Percentiles rank a stretch among this genome's conserved stretches.
phyloP scores from a whole-genome alignment of 1,140 invertebrate species.

The Vanessa atalanta region DNA sequence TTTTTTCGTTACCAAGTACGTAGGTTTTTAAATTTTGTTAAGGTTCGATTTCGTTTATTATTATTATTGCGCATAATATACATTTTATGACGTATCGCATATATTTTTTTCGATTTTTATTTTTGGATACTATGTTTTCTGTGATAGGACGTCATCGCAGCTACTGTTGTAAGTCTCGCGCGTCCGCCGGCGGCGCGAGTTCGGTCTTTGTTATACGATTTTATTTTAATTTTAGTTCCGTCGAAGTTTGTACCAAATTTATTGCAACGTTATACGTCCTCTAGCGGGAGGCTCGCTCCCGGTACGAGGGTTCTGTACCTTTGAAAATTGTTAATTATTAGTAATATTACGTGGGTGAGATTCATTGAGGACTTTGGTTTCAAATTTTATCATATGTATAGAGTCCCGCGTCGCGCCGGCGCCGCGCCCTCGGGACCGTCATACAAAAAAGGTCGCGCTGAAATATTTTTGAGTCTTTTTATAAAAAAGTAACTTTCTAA shows the following conservation, averaged over 20 bases:
- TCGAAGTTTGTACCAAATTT: neutral
- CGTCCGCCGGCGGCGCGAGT: too few species aligned
- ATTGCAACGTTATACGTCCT: too few species aligned
- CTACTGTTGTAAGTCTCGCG: neutral
- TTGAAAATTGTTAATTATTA: slow-evolving; percentile 26
- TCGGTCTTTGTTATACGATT: neutral
- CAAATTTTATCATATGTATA: slow-evolving; percentile 7
- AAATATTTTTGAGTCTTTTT: slow-evolving; percentile 3
- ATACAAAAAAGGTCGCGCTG: neutral
- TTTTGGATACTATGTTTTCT: slow-evolving; percentile 12
- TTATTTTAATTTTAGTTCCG: neutral
- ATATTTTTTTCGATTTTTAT: slow-evolving; percentile 10
- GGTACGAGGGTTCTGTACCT: neutral
- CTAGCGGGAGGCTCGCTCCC: too few species aligned
- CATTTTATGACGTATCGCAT: neutral
- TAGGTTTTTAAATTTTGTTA: slow-evolving; percentile 54
- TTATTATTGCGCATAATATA: slow-evolving; percentile 35
- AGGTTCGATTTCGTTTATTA: slow-evolving; percentile 48
- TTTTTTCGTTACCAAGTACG: slow-evolving; percentile 71
- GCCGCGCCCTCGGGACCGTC: neutral
- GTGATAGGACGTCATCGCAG: slow-evolving; percentile 16
- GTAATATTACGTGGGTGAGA: slow-evolving; percentile 19
- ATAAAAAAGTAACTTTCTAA: neutral
- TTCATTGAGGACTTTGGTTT: slow-evolving; percentile 16
- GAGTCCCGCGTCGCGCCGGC: neutral